phyloP scores from a whole-genome alignment of 2,888 invertebrate genomes.

The Globia sparganii region DNA sequence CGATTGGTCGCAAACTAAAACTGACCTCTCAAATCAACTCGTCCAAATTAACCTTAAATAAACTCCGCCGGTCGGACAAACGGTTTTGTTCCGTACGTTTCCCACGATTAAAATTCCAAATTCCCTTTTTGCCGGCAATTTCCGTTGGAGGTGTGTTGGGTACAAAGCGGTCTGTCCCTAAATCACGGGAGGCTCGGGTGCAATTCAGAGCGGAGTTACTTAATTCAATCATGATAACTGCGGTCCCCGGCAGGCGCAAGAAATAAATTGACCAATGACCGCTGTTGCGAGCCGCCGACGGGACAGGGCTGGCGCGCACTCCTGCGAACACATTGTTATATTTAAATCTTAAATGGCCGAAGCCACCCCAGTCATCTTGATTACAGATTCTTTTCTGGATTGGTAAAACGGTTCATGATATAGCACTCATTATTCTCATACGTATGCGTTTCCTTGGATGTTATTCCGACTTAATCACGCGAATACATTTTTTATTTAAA shows the following conservation, averaged over 20 bases:
- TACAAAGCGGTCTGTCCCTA: slow-evolving; percentile 73
- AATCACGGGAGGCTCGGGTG: slow-evolving; percentile 81
- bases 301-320: slow-evolving; percentile 71
- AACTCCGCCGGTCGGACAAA: slow-evolving; percentile 71
- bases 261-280: slow-evolving; percentile 90
- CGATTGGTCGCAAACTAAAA: slow-evolving; percentile 77
- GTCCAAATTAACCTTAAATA: slow-evolving; percentile 87
- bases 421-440: neutral
- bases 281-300: slow-evolving; percentile 73
- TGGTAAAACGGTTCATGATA: neutral
- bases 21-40: slow-evolving; percentile 81
- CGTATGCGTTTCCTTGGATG: neutral
- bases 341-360: no score
- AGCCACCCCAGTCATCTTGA: neutral
- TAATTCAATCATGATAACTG: slow-evolving; percentile 91
- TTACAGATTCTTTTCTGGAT: neutral
- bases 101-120: slow-evolving; percentile 84
- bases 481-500: slow-evolving; percentile 57
- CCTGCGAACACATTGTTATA: neutral
- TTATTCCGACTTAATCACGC: slow-evolving; percentile 50
- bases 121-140: slow-evolving; percentile 82
- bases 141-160: slow-evolving; percentile 66
- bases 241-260: slow-evolving; percentile 82
- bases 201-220: slow-evolving; percentile 80
- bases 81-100: slow-evolving; percentile 61